These are phyloP conservation scores for Acanthaster planci DNA, from an alignment of 35 echinoderm and acorn worm species.

Conservation along the genomic window DNA sequence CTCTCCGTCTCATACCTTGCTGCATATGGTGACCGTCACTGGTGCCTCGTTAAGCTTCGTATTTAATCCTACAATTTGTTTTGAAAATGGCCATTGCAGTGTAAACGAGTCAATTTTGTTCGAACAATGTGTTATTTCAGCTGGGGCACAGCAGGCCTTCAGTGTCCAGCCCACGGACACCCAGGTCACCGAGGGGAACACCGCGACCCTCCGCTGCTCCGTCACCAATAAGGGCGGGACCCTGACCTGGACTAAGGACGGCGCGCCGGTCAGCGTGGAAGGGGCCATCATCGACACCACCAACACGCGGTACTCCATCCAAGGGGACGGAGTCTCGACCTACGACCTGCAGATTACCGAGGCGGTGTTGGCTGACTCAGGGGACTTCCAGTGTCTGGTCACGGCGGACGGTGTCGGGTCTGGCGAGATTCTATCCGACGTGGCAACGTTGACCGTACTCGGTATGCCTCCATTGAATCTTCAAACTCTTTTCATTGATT, in stretches of 20 bases:
- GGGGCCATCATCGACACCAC: conserved; percentile 53
- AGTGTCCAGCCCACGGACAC: conserved; percentile 46
- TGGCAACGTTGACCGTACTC: conserved; percentile 53
- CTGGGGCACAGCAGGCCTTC: conserved; percentile 55
- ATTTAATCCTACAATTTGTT: too few species aligned
- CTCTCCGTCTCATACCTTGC: too few species aligned
- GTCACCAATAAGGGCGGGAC: conserved; percentile 68
- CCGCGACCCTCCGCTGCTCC: conserved; percentile 57
- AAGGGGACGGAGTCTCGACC: conserved; percentile 39
- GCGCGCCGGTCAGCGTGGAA: conserved; percentile 46
- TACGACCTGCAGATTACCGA: conserved; percentile 69
- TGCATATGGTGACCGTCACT: too few species aligned
- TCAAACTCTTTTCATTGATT: not conserved
- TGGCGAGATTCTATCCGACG: conserved; percentile 37
- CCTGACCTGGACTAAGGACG: conserved; percentile 66
- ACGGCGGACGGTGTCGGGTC: conserved; percentile 30
- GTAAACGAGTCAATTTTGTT: not conserved
- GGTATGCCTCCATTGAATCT: conserved; percentile 52
- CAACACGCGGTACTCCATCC: conserved; percentile 49
- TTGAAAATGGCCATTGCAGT: too few species aligned
- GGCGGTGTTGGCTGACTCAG: conserved; percentile 47
- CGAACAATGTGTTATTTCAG: not conserved
- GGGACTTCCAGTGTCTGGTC: conserved; percentile 68
- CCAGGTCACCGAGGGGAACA: conserved; percentile 49
- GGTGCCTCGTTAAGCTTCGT: too few species aligned